Percentiles rank a stretch among this genome's conserved stretches.
Conservation (phyloP, 2,113 vertebrate genomes). For the Thermophis baileyi region DNA sequence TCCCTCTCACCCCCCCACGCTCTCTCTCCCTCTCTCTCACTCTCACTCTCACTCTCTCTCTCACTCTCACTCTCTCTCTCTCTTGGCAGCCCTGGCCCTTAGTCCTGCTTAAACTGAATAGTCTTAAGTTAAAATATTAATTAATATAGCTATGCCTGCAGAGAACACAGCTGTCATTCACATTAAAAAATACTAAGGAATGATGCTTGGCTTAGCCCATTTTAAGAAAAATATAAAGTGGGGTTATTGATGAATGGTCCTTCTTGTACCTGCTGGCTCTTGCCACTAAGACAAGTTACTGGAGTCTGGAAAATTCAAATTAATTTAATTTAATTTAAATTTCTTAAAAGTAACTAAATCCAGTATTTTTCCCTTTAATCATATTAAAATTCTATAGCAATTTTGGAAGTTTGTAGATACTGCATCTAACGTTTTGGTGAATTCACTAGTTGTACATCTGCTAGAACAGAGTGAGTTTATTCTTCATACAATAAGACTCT, state of each 20-base stretch:
- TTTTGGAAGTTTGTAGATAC: background rate
- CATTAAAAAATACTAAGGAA: conserved; percentile 1
- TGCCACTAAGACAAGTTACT: too few species aligned
- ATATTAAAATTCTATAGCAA: too few species aligned
- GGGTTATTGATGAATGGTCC: too few species aligned
- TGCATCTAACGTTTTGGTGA: background rate
- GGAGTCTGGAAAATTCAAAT: too few species aligned
- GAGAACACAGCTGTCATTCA: background rate
- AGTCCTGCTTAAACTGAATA: background rate
- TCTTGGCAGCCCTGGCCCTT: background rate
- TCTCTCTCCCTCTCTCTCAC: too few species aligned
- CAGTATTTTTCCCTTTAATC: too few species aligned
- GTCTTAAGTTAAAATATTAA: background rate
- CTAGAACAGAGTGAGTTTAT: background rate
- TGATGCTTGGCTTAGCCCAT: fast-evolving
- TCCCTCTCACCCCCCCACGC: too few species aligned
- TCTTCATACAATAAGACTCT: background rate
- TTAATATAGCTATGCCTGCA: background rate
- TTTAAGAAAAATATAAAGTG: background rate
- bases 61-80: too few species aligned
- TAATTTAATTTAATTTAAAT: too few species aligned
- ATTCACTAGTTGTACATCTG: background rate
- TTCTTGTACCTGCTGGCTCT: too few species aligned
- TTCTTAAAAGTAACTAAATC: too few species aligned
- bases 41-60: too few species aligned